Evolutionary conservation across 1,140 invertebrate species (phyloP).

Genomic region (Aphelinus certus): DNA sequence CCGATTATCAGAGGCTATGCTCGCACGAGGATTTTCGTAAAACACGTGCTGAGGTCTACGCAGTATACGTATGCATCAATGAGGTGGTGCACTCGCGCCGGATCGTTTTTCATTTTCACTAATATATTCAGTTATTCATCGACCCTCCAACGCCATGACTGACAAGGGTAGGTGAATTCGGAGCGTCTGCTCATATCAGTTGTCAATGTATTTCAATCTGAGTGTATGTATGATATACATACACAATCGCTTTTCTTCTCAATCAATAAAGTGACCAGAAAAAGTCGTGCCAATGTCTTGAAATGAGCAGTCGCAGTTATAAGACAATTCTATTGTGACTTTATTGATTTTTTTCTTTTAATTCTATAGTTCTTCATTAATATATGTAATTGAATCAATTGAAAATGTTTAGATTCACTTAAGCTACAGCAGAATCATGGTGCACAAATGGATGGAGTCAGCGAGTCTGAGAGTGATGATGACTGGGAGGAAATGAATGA

Average conservation of each 20-base stretch:
- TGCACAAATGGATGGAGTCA: constrained; percentile 46
- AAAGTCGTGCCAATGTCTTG: not conserved
- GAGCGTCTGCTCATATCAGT: not conserved
- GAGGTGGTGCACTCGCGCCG: not conserved
- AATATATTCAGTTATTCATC: constrained; percentile 16
- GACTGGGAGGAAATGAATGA: constrained; percentile 66
- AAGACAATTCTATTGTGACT: not conserved
- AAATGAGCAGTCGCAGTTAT: not conserved
- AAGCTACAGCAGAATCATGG: constrained; percentile 23
- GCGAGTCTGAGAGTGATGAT: constrained; percentile 63
- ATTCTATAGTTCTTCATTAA: not conserved
- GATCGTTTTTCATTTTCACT: constrained; percentile 14
- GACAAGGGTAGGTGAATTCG: constrained; percentile 1
- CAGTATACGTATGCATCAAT: not conserved
- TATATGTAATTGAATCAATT: not conserved
- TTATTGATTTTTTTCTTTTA: not conserved
- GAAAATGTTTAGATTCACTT: not conserved
- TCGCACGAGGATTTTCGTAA: not conserved
- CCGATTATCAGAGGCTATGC: no score
- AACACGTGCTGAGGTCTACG: constrained; percentile 26
- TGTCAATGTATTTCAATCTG: not conserved
- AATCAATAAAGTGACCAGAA: constrained; percentile 28
- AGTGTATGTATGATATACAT: constrained; percentile 11
- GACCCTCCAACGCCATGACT: constrained; percentile 4
- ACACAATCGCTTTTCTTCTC: constrained; percentile 3